Evolutionary conservation across 53 echinoderm and acorn worm genomes (phyloP), one percentile per base, ranked within the genome.

Genomic region (Mesocentrotus franciscanus): DNA sequence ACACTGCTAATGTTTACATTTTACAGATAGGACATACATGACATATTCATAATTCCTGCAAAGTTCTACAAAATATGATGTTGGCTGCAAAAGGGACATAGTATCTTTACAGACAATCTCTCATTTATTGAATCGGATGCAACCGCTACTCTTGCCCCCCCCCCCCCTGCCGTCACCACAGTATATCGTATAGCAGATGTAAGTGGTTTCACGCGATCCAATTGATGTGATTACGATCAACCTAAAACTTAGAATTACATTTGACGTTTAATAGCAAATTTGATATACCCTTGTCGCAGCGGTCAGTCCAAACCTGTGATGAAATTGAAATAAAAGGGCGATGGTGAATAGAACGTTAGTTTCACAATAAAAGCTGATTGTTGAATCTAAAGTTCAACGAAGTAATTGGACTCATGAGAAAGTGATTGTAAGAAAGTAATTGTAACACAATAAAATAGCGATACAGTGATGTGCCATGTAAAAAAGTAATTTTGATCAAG

Each of bases 121-220:
- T 30, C 74, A 68, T 14, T 74, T 74, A 74, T 30, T 9, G 27
- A 30, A 74, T 74, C 30, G 74, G 9, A 30, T 32, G 29, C 74
- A 0, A 29, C 29, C 32, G 11, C 32, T 30, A 4, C 2, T 36
- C 49, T 84, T 39, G 17, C 84, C 8, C 49, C 20, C 49, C 49
- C 49, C 49, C 9, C 39, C 20, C 33, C 39, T 84, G 8, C 24
- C 36, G 1, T 84, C 6, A 84, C 84, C 84, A 15, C 84, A 42
- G 36, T 84, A 49, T 55, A 84, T 84, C 84, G 84, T 42, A 84
- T 84, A 42, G 84, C 84, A 84, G 84, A 84, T 84, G 32, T 84
- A 84, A 84, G 84, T 84, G 84, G 84, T 84, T 84, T 84, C 84
- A 84, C 84, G 49, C 84, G 18, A 84, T 20, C 84, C 39, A 49